Conservation (phyloP, 2,888 invertebrate species). For the Anticlea derivata region DNA sequence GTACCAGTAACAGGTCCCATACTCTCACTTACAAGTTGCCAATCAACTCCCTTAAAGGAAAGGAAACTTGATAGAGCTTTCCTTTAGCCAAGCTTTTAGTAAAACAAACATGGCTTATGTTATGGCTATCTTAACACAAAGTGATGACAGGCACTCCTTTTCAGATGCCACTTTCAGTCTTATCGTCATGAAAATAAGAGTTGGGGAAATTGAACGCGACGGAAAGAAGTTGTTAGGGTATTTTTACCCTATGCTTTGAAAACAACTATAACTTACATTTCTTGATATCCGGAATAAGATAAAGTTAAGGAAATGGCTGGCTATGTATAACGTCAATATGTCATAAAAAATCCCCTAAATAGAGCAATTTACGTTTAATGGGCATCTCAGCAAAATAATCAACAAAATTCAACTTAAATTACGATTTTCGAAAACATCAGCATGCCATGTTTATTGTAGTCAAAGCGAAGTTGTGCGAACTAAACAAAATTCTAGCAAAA, state of each 20-base stretch:
- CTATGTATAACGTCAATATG: too few relatives aligned
- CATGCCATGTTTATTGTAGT: too few relatives aligned
- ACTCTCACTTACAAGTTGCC: conserved; percentile 21
- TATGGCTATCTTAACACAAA: conserved; percentile 18
- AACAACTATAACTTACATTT: too few relatives aligned
- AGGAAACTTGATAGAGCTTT: conserved; percentile 33
- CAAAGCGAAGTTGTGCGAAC: too few relatives aligned
- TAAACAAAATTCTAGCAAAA: too few relatives aligned
- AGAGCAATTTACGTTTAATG: too few relatives aligned
- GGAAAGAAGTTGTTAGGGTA: neutral
- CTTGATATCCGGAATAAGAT: too few relatives aligned
- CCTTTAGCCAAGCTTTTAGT: conserved; percentile 41
- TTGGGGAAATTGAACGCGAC: neutral
- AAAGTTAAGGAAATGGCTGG: too few relatives aligned
- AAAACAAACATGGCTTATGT: conserved; percentile 33
- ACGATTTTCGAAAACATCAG: neutral
- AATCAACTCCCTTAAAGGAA: conserved; percentile 20
- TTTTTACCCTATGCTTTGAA: too few relatives aligned
- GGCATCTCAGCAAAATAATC: too few relatives aligned
- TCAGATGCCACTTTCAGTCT: conserved; percentile 9
- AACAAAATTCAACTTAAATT: too few relatives aligned
- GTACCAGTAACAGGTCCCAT: conserved; percentile 4
- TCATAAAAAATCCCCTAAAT: too few relatives aligned
- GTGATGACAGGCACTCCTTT: conserved; percentile 11
- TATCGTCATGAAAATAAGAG: conserved; percentile 4